Conservation (phyloP, 2,113 vertebrate species). For the Hippoglossus stenolepis region DNA sequence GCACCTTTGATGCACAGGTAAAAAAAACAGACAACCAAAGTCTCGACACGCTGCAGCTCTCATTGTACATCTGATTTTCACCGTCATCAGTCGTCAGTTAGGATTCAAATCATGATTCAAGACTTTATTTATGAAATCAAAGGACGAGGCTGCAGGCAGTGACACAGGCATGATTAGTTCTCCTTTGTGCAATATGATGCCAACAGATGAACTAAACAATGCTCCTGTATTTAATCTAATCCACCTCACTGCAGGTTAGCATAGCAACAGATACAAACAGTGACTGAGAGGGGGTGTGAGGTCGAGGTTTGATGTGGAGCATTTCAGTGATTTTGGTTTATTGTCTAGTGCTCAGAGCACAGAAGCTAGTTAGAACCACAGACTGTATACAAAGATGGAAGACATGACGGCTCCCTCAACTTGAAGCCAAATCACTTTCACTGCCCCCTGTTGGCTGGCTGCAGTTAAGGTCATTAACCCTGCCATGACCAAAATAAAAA, state of each 20-base stretch:
- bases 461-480: too few species aligned
- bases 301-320: background rate
- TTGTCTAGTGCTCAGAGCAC: background rate
- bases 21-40: background rate
- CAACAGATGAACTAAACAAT: background rate
- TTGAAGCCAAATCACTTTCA: too few species aligned
- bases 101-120: background rate
- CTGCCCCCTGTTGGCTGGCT: too few species aligned
- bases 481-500: too few species aligned
- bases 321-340: background rate
- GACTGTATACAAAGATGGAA: too few species aligned
- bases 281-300: too few species aligned
- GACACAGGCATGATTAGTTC: too few species aligned
- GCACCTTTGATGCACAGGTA: conserved; percentile 99
- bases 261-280: conserved; percentile 19
- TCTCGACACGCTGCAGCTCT: background rate
- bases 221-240: background rate
- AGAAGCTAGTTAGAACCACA: too few species aligned
- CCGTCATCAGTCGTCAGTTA: background rate
- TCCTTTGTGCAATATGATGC: too few species aligned
- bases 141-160: too few species aligned
- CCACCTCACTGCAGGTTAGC: conserved; percentile 6
- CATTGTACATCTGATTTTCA: background rate
- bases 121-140: background rate
- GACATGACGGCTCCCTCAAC: too few species aligned